Evolutionary conservation across 2,113 vertebrate species (phyloP).

Genomic region (Caranx melampygus): DNA sequence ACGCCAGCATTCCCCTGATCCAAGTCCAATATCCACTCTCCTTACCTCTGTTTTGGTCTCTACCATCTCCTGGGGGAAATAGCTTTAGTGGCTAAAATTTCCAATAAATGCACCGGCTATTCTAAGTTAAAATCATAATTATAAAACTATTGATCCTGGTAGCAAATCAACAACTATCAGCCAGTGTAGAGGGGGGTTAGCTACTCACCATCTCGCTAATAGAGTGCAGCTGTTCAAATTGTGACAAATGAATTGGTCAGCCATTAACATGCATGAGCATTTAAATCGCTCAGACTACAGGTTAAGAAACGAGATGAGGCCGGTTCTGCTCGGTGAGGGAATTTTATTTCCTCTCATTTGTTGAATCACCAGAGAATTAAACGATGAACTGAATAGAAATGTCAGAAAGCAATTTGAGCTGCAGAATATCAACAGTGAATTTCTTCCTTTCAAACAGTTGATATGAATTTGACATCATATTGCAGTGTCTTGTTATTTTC

Average conservation of each 20-base stretch:
- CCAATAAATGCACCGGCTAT: no score
- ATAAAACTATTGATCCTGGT: neutral
- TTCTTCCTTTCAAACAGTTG: neutral
- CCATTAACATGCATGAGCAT: slow-evolving; percentile 27
- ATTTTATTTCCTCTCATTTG: neutral
- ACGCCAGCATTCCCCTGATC: neutral
- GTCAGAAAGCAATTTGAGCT: neutral
- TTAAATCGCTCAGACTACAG: neutral
- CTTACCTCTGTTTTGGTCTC: neutral
- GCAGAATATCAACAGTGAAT: neutral
- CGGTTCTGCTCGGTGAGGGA: neutral
- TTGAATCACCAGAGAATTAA: neutral
- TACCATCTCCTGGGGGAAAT: neutral
- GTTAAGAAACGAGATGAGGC: neutral
- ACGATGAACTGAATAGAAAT: slow-evolving; percentile 19
- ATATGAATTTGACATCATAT: neutral
- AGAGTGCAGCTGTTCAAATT: neutral
- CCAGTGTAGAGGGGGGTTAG: neutral
- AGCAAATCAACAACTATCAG: neutral
- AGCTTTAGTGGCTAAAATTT: no score
- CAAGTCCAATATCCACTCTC: neutral
- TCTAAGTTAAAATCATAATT: neutral
- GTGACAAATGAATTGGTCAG: neutral
- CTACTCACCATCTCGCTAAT: neutral
- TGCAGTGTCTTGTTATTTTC: neutral